Percentiles rank a stretch among this genome's conserved stretches.
Evolutionary conservation across 2,888 invertebrate species (phyloP).

Genomic region (Napeogenes inachia): DNA sequence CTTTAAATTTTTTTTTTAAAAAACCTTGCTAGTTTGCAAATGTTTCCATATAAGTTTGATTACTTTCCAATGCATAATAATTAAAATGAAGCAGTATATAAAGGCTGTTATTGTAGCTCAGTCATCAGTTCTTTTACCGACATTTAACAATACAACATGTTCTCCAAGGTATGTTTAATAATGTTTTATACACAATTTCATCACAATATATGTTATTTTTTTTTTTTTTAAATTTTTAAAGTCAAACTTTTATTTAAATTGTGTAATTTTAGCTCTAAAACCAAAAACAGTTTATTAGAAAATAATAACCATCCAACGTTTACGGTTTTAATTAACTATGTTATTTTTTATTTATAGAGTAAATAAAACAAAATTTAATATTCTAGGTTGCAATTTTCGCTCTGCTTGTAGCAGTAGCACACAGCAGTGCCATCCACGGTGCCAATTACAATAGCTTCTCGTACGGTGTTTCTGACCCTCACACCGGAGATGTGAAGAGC

Average conservation of each 20-base stretch:
- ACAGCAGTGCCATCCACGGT: conserved; percentile 50
- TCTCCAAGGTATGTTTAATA: conserved; percentile 32
- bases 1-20: conserved; percentile 5
- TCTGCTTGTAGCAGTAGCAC: conserved; percentile 47
- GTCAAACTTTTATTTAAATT: background rate
- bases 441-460: conserved; percentile 61
- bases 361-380: background rate
- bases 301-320: too few species aligned
- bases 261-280: too few species aligned
- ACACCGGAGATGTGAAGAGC: conserved; percentile 72
- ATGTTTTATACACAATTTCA: too few species aligned
- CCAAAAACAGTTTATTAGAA: too few species aligned
- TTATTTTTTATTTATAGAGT: too few species aligned
- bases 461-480: conserved; percentile 70
- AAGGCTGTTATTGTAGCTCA: conserved; percentile 28
- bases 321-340: too few species aligned
- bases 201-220: background rate
- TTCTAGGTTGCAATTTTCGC: conserved; percentile 35
- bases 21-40: conserved; percentile 32
- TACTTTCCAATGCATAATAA: conserved; percentile 13
- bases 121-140: conserved; percentile 34
- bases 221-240: background rate
- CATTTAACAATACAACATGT: conserved; percentile 34
- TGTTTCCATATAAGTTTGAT: conserved; percentile 31
- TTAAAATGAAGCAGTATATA: conserved; percentile 30